phyloP scores from a whole-genome alignment of 2,113 vertebrate species.

The Sialia sialis region DNA sequence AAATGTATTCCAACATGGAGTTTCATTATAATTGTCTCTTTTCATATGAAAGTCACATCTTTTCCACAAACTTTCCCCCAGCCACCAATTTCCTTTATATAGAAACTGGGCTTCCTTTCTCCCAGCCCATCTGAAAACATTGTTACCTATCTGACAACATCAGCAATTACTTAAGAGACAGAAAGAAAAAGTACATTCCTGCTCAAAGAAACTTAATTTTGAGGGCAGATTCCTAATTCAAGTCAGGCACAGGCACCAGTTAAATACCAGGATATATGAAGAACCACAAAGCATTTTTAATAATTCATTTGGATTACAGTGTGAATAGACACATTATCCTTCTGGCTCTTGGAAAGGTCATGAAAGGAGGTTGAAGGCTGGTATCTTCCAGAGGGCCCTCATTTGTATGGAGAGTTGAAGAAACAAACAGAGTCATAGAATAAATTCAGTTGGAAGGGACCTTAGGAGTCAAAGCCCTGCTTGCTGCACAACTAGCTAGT shows the following conservation, averaged over 20 bases:
- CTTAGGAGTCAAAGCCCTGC: background rate
- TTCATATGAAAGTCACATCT: background rate
- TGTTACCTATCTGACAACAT: background rate
- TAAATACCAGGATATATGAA: background rate
- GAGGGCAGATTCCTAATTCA: background rate
- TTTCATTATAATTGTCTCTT: background rate
- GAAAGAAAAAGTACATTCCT: background rate
- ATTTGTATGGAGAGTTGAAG: background rate
- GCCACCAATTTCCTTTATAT: accelerated
- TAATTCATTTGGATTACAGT: background rate
- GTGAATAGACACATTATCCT: background rate
- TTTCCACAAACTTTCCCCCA: background rate
- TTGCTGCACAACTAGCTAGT: background rate
- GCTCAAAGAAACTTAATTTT: background rate
- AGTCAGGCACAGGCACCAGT: background rate
- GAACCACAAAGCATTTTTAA: background rate
- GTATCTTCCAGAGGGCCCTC: background rate
- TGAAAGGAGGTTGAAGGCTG: background rate
- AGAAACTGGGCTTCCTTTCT: background rate
- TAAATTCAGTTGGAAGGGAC: background rate
- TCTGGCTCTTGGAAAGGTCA: background rate
- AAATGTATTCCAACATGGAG: background rate
- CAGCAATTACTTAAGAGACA: background rate
- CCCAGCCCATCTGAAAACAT: background rate
- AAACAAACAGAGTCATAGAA: background rate